Conservation (phyloP, 2,888 invertebrate species). For the Acrocyrtus sp. region DNA sequence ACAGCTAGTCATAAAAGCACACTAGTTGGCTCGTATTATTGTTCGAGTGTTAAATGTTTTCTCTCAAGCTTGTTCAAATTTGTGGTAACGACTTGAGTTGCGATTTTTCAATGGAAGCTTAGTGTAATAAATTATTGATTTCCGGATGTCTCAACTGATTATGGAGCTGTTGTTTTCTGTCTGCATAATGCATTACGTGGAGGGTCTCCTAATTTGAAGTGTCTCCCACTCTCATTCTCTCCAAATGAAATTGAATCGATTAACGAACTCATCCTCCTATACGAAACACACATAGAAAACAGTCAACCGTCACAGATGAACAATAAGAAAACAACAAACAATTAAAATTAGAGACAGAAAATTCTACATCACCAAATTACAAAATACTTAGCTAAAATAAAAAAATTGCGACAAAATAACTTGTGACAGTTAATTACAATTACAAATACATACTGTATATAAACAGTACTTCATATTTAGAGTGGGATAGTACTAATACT, state of each 20-base stretch:
- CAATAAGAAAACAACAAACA: slow-evolving; percentile 22
- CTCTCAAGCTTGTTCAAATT: too few relatives aligned
- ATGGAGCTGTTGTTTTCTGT: slow-evolving; percentile 47
- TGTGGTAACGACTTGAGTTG: too few relatives aligned
- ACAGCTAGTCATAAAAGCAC: too few relatives aligned
- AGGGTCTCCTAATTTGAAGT: slow-evolving; percentile 58
- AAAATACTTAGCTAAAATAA: too few relatives aligned
- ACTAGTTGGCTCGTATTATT: too few relatives aligned
- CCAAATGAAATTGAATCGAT: slow-evolving; percentile 49
- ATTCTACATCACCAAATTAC: too few relatives aligned
- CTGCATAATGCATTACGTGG: slow-evolving; percentile 51
- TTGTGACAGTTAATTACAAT: not conserved
- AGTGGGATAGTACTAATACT: too few relatives aligned
- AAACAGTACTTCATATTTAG: too few relatives aligned
- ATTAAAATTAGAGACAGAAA: too few relatives aligned
- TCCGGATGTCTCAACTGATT: slow-evolving; percentile 41
- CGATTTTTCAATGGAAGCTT: too few relatives aligned
- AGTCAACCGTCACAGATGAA: slow-evolving; percentile 48
- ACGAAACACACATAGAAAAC: slow-evolving; percentile 57
- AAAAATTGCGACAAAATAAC: slow-evolving; percentile 17
- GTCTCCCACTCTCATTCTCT: slow-evolving; percentile 54
- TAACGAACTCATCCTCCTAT: slow-evolving; percentile 59
- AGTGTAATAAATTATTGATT: too few relatives aligned
- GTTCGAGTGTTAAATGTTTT: too few relatives aligned
- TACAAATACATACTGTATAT: slow-evolving; percentile 1